Conservation (phyloP, 2,113 vertebrate species). For the Cyprinus carpio region DNA sequence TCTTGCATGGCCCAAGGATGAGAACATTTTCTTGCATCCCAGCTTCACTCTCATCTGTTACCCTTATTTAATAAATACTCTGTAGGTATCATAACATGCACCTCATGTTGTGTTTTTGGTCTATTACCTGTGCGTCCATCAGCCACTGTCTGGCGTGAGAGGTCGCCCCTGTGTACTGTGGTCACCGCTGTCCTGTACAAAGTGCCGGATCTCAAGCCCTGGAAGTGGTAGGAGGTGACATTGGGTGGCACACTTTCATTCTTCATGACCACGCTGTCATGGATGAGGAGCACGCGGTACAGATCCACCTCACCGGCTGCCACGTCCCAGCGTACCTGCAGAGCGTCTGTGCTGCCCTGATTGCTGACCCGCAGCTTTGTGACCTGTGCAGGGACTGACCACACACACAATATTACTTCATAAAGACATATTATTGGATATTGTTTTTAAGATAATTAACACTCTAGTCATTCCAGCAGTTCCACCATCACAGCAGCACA, state of each 20-base stretch:
- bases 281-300: constrained; percentile 88
- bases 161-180: constrained; percentile 79
- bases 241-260: constrained; percentile 93
- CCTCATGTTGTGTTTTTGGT: no score
- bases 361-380: constrained; percentile 76
- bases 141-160: constrained; percentile 82
- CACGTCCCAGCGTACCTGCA: constrained; percentile 82
- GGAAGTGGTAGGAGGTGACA: no score
- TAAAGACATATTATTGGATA: no score
- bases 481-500: not conserved
- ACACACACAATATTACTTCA: not conserved
- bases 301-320: constrained; percentile 80
- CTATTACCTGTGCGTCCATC: constrained; percentile 88
- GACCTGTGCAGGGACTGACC: constrained; percentile 87
- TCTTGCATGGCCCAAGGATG: no score
- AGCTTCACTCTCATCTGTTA: no score
- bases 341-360: constrained; percentile 79
- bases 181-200: constrained; percentile 91
- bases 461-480: no score
- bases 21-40: no score
- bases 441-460: no score
- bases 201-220: constrained; percentile 83
- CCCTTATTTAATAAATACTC: no score
- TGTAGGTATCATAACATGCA: no score
- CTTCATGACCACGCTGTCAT: constrained; percentile 92